phyloP scores from a whole-genome alignment of 2,797 vertebrate genomes.

The Coranthus polyacanthus region DNA sequence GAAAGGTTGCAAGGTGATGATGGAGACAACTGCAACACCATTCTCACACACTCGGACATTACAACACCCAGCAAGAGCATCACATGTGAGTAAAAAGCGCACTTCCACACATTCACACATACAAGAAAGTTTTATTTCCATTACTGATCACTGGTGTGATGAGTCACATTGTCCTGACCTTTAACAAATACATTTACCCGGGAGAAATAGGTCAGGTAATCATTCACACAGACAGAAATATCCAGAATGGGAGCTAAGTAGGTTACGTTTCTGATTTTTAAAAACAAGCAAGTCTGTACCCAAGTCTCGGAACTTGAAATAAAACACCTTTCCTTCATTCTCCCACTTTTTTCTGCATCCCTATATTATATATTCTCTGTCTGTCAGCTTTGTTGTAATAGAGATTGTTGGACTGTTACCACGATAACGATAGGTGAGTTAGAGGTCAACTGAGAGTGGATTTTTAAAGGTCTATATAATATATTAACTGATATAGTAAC shows the following conservation, averaged over 20 bases:
- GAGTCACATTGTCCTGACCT: constrained; percentile 78
- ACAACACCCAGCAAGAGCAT: constrained; percentile 67
- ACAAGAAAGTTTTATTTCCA: constrained; percentile 70
- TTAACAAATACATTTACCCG: constrained; percentile 70
- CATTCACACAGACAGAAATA: constrained; percentile 62
- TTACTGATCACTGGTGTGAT: constrained; percentile 70
- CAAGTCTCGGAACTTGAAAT: constrained; percentile 42
- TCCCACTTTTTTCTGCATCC: constrained; percentile 5
- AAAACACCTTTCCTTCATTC: constrained; percentile 22
- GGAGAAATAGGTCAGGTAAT: constrained; percentile 73
- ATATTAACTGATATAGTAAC: too few species aligned
- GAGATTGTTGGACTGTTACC: constrained; percentile 20
- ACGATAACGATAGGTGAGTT: constrained; percentile 5
- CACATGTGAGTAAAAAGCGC: constrained; percentile 78
- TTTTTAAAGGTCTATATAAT: too few species aligned
- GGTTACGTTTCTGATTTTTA: constrained; percentile 56
- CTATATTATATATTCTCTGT: constrained; percentile 1
- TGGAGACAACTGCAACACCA: constrained; percentile 70
- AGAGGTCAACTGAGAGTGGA: too few species aligned
- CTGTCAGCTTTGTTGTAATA: constrained; percentile 12
- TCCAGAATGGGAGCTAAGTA: constrained; percentile 55
- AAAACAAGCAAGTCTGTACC: too few species aligned
- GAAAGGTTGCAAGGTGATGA: constrained; percentile 54
- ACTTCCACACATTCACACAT: neutral
- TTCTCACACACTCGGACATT: constrained; percentile 63